A percentile compares a stretch with the other conserved stretches of the same genome.
These are phyloP conservation scores for Brachionus koreanus DNA, from an alignment of 1,140 invertebrate species.

Conservation along the genomic window DNA sequence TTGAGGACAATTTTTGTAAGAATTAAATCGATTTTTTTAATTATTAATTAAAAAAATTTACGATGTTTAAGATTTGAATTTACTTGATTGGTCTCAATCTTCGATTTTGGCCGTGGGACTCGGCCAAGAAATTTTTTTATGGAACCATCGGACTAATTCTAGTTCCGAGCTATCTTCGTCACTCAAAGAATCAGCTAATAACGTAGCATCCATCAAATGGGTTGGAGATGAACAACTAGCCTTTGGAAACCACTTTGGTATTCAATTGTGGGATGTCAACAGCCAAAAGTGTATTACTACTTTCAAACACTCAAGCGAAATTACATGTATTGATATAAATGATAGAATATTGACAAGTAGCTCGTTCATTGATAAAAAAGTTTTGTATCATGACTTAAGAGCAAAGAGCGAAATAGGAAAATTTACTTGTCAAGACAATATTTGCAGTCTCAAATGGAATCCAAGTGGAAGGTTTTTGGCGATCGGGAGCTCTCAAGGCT, in stretches of 20 bases:
- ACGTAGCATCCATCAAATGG: slow-evolving; percentile 83
- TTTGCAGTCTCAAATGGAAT: slow-evolving; percentile 94
- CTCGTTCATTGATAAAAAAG: slow-evolving; percentile 63
- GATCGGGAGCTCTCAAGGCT: slow-evolving; percentile 90
- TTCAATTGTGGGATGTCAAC: slow-evolving; percentile 64
- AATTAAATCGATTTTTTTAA: slow-evolving; percentile 43
- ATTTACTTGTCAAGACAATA: slow-evolving; percentile 60
- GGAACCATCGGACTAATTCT: slow-evolving; percentile 87
- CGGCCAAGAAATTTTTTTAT: slow-evolving; percentile 78
- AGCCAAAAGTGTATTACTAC: slow-evolving; percentile 51
- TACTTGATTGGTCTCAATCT: slow-evolving; percentile 83
- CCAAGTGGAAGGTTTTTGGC: slow-evolving; percentile 83
- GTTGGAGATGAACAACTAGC: slow-evolving; percentile 82
- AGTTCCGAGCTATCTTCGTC: not conserved
- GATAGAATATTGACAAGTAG: slow-evolving; percentile 52
- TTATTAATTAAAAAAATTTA: not conserved
- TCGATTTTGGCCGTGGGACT: slow-evolving; percentile 89
- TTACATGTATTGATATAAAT: not conserved
- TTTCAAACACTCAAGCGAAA: not conserved
- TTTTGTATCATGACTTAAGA: not conserved
- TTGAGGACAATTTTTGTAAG: slow-evolving; percentile 92
- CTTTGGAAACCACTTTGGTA: slow-evolving; percentile 73
- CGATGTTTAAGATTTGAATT: slow-evolving; percentile 66
- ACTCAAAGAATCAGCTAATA: slow-evolving; percentile 69
- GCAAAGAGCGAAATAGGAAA: not conserved